Conservation (phyloP, 2,113 vertebrate genomes). For the Lonchura striata region DNA sequence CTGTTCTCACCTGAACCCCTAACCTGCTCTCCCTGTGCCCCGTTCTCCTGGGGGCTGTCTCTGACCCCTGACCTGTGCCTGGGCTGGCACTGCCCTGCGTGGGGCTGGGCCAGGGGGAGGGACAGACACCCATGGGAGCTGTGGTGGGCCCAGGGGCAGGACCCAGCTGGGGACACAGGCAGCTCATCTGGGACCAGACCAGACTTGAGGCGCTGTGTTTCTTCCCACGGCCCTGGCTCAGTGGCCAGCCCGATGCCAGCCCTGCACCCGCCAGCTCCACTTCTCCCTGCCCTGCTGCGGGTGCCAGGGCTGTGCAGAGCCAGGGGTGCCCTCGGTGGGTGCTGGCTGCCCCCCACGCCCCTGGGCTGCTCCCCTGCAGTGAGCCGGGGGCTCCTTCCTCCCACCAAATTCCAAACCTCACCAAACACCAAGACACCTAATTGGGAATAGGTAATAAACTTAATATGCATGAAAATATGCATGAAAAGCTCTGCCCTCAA, state of each 20-base stretch:
- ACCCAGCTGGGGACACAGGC: accelerated
- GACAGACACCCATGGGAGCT: accelerated
- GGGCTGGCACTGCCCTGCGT: neutral
- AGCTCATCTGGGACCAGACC: accelerated
- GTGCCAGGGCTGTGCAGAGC: neutral
- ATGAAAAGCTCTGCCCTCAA: neutral
- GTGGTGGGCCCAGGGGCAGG: accelerated
- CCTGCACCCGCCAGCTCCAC: accelerated
- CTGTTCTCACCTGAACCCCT: too few species aligned
- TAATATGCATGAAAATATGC: neutral
- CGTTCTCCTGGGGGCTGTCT: too few species aligned
- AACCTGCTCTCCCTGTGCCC: neutral
- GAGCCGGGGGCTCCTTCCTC: neutral
- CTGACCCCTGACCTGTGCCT: neutral
- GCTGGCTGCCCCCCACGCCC: accelerated
- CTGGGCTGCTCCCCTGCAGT: neutral
- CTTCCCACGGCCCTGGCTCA: accelerated
- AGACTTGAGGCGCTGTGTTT: accelerated
- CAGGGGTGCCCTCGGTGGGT: accelerated
- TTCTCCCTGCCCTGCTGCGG: accelerated
- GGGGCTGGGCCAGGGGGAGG: neutral
- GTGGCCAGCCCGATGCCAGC: accelerated
- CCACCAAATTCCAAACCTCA: accelerated
- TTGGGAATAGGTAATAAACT: neutral
- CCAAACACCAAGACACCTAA: neutral